phyloP scores from a whole-genome alignment of 2,888 invertebrate species.

The Pseudococcus jackbeardsleyi region DNA sequence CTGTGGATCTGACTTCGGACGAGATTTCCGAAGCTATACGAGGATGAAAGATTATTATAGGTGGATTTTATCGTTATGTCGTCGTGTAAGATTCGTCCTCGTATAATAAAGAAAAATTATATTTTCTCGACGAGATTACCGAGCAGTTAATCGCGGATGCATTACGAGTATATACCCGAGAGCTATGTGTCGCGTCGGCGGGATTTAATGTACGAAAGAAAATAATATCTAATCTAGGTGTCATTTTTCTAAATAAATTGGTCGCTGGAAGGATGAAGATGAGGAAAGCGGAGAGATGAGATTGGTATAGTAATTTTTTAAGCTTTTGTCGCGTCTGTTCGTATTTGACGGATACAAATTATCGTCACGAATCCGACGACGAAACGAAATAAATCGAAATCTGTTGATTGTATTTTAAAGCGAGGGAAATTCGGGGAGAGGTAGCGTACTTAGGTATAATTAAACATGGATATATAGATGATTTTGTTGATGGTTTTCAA shows the following conservation, averaged over 20 bases:
- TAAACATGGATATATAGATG: no score
- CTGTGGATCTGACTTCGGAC: neutral
- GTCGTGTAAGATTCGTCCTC: neutral
- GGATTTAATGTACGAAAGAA: neutral
- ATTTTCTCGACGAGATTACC: conserved; percentile 13
- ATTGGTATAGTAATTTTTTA: neutral
- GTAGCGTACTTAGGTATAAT: no score
- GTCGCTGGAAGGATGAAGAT: neutral
- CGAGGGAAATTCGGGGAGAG: no score
- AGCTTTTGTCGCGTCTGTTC: neutral
- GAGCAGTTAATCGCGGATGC: neutral
- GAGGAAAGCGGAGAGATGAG: neutral
- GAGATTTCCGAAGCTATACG: neutral
- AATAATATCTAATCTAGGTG: conserved; percentile 6
- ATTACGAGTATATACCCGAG: neutral
- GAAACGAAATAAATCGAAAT: neutral
- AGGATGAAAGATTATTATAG: neutral
- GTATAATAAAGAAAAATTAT: conserved; percentile 21
- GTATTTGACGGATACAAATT: neutral
- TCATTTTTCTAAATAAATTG: conserved; percentile 10
- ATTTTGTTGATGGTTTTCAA: no score
- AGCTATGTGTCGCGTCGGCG: neutral
- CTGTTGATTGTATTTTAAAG: neutral
- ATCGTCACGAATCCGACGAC: neutral
- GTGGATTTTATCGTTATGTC: conserved; percentile 1